Conservation (phyloP, 2,113 vertebrate genomes). For the Grallaria varia region DNA sequence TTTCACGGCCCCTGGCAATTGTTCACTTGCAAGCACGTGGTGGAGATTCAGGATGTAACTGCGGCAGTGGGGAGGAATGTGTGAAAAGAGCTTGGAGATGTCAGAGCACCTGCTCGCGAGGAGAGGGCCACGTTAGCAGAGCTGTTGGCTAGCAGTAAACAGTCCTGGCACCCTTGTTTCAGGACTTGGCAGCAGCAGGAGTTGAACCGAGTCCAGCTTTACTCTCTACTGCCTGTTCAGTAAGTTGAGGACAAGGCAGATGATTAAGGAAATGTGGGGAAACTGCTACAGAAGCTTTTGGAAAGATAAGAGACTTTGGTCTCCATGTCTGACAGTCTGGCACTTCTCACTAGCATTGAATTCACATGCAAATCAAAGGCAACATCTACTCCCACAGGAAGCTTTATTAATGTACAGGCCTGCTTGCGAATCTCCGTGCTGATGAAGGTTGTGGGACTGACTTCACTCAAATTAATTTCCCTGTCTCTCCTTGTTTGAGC, state of each 20-base stretch:
- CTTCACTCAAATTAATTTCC: slow-evolving; percentile 31
- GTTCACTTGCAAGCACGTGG: not conserved
- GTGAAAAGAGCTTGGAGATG: slow-evolving; percentile 52
- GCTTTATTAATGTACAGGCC: slow-evolving; percentile 63
- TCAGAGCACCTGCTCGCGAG: slow-evolving; percentile 43
- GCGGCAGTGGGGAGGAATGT: slow-evolving; percentile 3
- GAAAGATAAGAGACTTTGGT: slow-evolving; percentile 69
- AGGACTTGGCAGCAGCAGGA: slow-evolving; percentile 61
- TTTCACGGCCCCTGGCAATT: not conserved
- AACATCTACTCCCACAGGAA: slow-evolving; percentile 65
- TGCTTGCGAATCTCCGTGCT: slow-evolving; percentile 32
- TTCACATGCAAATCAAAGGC: slow-evolving; percentile 69
- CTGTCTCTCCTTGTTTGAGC: not conserved
- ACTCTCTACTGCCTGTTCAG: slow-evolving; percentile 61
- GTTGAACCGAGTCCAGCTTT: slow-evolving; percentile 55
- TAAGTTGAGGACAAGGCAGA: slow-evolving; percentile 71
- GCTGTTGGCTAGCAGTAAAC: slow-evolving; percentile 62
- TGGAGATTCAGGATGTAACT: not conserved
- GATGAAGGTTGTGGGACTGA: slow-evolving; percentile 51
- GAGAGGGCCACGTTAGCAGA: slow-evolving; percentile 36
- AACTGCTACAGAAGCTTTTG: slow-evolving; percentile 68
- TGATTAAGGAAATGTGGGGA: slow-evolving; percentile 69
- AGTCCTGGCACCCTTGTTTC: slow-evolving; percentile 66
- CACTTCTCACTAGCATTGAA: slow-evolving; percentile 67
- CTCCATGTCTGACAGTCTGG: slow-evolving; percentile 69